Evolutionary conservation across 2,888 invertebrate genomes (phyloP).

Genomic region (Eupithecia exiguata): DNA sequence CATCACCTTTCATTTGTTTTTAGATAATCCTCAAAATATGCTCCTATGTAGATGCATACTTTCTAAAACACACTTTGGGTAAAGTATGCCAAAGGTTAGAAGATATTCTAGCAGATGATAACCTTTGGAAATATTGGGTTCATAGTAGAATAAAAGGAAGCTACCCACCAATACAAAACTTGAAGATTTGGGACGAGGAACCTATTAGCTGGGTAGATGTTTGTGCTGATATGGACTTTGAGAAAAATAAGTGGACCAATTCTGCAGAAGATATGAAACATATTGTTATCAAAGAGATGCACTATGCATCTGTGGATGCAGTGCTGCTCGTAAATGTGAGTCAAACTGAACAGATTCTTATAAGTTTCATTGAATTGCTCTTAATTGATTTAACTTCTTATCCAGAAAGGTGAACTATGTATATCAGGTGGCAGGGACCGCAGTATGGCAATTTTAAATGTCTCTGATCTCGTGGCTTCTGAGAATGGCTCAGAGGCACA

Average conservation of each 20-base stretch:
- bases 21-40: constrained; percentile 86
- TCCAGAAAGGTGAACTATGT: constrained; percentile 77
- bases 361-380: constrained; percentile 1
- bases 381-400: constrained; percentile 6
- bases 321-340: constrained; percentile 83
- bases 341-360: constrained; percentile 36
- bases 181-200: constrained; percentile 67
- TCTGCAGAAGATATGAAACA: constrained; percentile 73
- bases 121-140: constrained; percentile 83
- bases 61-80: constrained; percentile 79
- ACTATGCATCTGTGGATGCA: constrained; percentile 85
- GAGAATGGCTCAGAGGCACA: constrained; percentile 55
- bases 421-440: constrained; percentile 85
- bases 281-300: constrained; percentile 79
- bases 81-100: constrained; percentile 83
- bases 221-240: constrained; percentile 85
- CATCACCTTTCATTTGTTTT: constrained; percentile 48
- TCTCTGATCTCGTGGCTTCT: constrained; percentile 63
- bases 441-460: constrained; percentile 81
- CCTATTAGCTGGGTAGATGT: constrained; percentile 82
- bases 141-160: constrained; percentile 69
- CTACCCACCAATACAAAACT: constrained; percentile 70
- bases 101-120: constrained; percentile 81
- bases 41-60: constrained; percentile 83
- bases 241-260: constrained; percentile 82